A percentile compares a stretch with the other conserved stretches of the same genome.
phyloP scores from a whole-genome alignment of 2,113 vertebrate genomes.

The Mohoua ochrocephala region DNA sequence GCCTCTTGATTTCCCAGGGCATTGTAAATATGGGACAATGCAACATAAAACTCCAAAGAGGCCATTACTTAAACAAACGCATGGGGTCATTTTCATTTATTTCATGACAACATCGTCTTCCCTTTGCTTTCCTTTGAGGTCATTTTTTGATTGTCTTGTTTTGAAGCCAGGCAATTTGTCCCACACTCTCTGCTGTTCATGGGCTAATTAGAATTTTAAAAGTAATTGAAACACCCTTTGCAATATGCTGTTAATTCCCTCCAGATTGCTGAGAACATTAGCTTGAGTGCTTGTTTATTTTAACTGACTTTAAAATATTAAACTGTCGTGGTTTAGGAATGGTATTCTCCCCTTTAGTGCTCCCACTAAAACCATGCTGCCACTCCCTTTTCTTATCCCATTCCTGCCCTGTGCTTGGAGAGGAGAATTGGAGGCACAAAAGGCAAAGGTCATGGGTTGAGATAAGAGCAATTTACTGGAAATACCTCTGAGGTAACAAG shows the following conservation, averaged over 20 bases:
- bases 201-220: not conserved
- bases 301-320: constrained; percentile 32
- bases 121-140: constrained; percentile 44
- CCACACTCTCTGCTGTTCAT: not conserved
- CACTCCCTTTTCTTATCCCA: not conserved
- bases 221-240: constrained; percentile 20
- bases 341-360: not conserved
- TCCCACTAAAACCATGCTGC: not conserved
- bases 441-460: not conserved
- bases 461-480: not conserved
- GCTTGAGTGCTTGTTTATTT: constrained; percentile 37
- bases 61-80: constrained; percentile 47
- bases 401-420: not conserved
- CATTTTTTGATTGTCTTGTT: constrained; percentile 37
- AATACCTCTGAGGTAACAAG: not conserved
- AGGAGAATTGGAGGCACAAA: not conserved
- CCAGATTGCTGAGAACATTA: constrained; percentile 36
- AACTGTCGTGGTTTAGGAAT: not conserved
- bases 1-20: constrained; percentile 7
- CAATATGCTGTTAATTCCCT: constrained; percentile 20
- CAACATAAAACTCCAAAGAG: not conserved
- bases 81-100: constrained; percentile 37
- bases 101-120: not conserved
- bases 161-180: constrained; percentile 21
- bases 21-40: not conserved